A percentile compares a stretch with the other conserved stretches of the same genome.
Evolutionary conservation across 2,797 vertebrate species (phyloP).

Genomic region (Buceros bicornis): DNA sequence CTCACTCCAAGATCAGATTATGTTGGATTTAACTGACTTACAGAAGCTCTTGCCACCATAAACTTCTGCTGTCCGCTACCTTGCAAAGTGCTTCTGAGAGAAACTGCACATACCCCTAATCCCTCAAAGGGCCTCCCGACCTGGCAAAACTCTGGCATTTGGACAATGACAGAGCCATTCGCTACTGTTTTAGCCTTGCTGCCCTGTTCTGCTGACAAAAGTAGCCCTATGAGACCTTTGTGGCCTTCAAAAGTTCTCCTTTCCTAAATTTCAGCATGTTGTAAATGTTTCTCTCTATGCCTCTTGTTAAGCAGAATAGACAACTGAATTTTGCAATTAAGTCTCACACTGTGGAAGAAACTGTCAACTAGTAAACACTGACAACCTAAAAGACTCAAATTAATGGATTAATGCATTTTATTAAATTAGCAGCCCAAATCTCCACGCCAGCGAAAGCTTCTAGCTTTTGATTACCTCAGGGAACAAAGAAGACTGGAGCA

Average conservation of each 20-base stretch:
- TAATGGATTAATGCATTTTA: constrained; percentile 44
- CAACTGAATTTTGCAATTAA: constrained; percentile 30
- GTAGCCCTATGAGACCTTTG: not conserved
- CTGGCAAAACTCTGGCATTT: not conserved
- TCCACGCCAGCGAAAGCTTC: constrained; percentile 56
- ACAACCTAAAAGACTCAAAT: constrained; percentile 53
- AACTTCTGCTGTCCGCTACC: not conserved
- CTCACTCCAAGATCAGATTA: not conserved
- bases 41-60: not conserved
- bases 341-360: constrained; percentile 17
- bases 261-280: not conserved
- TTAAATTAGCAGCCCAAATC: constrained; percentile 60
- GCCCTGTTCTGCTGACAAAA: not conserved
- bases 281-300: not conserved
- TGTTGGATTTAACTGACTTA: not conserved
- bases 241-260: not conserved
- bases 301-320: constrained; percentile 19
- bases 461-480: constrained; percentile 41
- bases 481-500: constrained; percentile 53
- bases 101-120: fast-evolving
- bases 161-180: not conserved
- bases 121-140: not conserved
- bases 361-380: constrained; percentile 36
- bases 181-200: not conserved
- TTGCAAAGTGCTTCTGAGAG: not conserved